Percentiles rank a stretch among this genome's conserved stretches.
Conservation (phyloP, 37 sponge, comb jelly and placozoan species). For the Axinella damicornis region DNA sequence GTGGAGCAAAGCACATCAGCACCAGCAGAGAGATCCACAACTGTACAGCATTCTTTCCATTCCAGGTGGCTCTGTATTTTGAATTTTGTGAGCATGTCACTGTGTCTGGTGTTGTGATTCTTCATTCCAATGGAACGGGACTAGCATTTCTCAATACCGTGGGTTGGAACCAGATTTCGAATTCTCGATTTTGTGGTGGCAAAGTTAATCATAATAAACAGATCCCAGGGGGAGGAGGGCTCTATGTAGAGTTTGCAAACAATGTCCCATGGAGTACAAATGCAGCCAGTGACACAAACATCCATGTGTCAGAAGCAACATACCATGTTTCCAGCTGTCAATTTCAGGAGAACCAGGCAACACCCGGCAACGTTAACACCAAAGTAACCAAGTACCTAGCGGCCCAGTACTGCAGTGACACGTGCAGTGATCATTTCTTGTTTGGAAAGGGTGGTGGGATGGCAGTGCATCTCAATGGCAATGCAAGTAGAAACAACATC, state of each 20-base stretch:
- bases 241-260: background rate
- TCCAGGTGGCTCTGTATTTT: slow-evolving; percentile 7
- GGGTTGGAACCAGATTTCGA: background rate
- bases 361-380: background rate
- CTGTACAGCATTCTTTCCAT: background rate
- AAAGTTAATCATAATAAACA: background rate
- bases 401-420: too few relatives aligned
- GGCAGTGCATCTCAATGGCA: too few relatives aligned
- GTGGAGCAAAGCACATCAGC: slow-evolving; percentile 1
- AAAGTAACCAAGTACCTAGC: too few relatives aligned
- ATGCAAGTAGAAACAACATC: too few relatives aligned
- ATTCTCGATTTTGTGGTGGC: background rate
- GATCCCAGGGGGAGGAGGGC: too few relatives aligned
- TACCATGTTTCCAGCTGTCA: slow-evolving; percentile 1
- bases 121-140: slow-evolving; percentile 8
- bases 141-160: background rate
- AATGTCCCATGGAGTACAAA: too few relatives aligned
- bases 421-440: background rate
- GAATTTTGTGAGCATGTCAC: background rate
- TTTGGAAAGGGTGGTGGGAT: background rate
- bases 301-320: background rate
- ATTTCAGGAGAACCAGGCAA: slow-evolving; percentile 8
- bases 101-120: background rate
- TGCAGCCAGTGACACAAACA: too few relatives aligned
- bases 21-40: background rate